Conservation (phyloP, 2,888 invertebrate species). For the Blastobasis adustella region DNA sequence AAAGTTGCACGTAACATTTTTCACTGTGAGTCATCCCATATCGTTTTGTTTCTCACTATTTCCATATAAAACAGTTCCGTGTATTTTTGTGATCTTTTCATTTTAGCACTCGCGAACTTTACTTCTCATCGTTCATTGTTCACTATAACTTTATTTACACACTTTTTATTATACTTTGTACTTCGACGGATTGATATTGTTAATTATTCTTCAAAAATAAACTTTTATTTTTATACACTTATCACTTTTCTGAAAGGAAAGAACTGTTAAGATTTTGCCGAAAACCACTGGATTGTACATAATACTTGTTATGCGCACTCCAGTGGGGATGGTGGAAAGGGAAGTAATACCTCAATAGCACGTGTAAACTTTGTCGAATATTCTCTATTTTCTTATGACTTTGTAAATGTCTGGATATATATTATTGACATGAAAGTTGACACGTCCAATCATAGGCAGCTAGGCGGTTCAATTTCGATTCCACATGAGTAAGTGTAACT, state of each 20-base stretch:
- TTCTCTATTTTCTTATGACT: constrained; percentile 11
- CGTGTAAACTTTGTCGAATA: constrained; percentile 31
- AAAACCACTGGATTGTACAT: constrained; percentile 53
- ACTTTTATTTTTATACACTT: constrained; percentile 38
- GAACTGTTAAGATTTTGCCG: constrained; percentile 15
- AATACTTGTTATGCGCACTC: constrained; percentile 55
- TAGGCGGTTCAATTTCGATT: constrained; percentile 65
- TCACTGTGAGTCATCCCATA: constrained; percentile 74
- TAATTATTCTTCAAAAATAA: constrained; percentile 61
- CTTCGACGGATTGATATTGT: constrained; percentile 59
- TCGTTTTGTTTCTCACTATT: constrained; percentile 64
- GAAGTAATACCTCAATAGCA: constrained; percentile 45
- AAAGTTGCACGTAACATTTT: constrained; percentile 63
- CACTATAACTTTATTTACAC: constrained; percentile 35
- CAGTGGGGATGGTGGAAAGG: constrained; percentile 29
- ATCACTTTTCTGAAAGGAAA: constrained; percentile 54
- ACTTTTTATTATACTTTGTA: constrained; percentile 58
- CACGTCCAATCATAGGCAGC: constrained; percentile 59
- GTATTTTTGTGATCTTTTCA: constrained; percentile 40
- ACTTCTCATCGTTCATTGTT: constrained; percentile 46
- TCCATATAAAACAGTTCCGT: constrained; percentile 47
- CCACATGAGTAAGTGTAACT: constrained; percentile 54
- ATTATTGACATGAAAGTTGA: constrained; percentile 21
- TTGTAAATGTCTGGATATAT: neutral
- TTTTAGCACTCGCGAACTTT: constrained; percentile 44